These are phyloP conservation scores for Meteorus sp. DNA, from an alignment of 1,140 invertebrate genomes.

Conservation along the genomic window DNA sequence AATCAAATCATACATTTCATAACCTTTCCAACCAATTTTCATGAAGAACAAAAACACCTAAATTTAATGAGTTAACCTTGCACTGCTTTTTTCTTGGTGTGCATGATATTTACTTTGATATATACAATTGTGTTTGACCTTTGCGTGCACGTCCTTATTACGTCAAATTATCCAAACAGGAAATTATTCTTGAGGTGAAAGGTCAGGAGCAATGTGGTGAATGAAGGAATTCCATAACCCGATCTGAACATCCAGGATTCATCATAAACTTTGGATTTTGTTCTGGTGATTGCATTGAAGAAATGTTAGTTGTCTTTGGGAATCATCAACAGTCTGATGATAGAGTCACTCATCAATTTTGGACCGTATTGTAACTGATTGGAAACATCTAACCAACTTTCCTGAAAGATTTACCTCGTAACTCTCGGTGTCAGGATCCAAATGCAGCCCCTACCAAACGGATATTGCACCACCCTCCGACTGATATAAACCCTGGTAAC, in stretches of 20 bases:
- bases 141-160: conserved; percentile 18
- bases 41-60: too few species aligned
- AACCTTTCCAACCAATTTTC: background rate
- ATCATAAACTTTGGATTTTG: too few species aligned
- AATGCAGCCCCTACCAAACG: background rate
- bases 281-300: too few species aligned
- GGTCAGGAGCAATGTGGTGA: conserved; percentile 13
- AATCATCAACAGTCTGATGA: too few species aligned
- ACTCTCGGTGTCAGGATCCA: conserved; percentile 20
- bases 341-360: too few species aligned
- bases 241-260: background rate
- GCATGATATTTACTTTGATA: background rate
- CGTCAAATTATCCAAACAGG: too few species aligned
- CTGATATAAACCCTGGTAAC: background rate
- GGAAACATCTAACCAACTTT: too few species aligned
- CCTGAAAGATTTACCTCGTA: background rate
- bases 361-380: too few species aligned
- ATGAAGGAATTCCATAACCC: background rate
- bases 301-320: too few species aligned
- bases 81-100: too few species aligned
- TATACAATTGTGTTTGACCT: conserved; percentile 11
- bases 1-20: background rate
- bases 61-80: too few species aligned
- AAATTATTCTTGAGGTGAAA: background rate
- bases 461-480: background rate